These are phyloP conservation scores for Poecilia picta DNA, from an alignment of 2,797 vertebrate species.

Conservation along the genomic window DNA sequence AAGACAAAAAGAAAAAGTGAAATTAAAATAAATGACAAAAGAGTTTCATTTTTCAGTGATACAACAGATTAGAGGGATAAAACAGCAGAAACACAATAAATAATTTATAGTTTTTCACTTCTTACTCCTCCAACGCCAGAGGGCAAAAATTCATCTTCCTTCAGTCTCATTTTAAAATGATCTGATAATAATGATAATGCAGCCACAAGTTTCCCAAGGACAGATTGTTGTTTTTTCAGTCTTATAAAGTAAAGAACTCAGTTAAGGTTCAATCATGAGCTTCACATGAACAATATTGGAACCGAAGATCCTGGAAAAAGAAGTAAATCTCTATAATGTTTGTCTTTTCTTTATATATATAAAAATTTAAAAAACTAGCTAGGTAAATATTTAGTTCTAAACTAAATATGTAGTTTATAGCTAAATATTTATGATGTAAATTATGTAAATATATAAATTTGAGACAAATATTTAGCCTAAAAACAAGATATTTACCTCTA, in stretches of 20 bases:
- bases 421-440: too few species aligned
- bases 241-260: slow-evolving; percentile 7
- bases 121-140: background rate
- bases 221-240: slow-evolving; percentile 33
- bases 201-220: slow-evolving; percentile 50
- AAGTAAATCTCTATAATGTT: slow-evolving; percentile 9
- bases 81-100: background rate
- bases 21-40: background rate
- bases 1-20: background rate
- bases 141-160: background rate
- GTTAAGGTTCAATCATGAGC: slow-evolving; percentile 50
- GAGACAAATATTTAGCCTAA: too few species aligned
- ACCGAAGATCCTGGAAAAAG: slow-evolving; percentile 23
- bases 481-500: too few species aligned
- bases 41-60: background rate
- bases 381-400: too few species aligned
- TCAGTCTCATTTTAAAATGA: slow-evolving; percentile 4
- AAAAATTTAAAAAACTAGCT: too few species aligned
- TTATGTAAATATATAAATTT: too few species aligned
- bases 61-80: background rate
- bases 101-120: background rate
- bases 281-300: slow-evolving; percentile 37
- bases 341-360: too few species aligned
- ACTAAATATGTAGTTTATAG: too few species aligned
- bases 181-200: too few species aligned